Evolutionary conservation across 2,888 invertebrate species (phyloP), one percentile per base, ranked within the genome.

Genomic region (Lithophane leautieri): DNA sequence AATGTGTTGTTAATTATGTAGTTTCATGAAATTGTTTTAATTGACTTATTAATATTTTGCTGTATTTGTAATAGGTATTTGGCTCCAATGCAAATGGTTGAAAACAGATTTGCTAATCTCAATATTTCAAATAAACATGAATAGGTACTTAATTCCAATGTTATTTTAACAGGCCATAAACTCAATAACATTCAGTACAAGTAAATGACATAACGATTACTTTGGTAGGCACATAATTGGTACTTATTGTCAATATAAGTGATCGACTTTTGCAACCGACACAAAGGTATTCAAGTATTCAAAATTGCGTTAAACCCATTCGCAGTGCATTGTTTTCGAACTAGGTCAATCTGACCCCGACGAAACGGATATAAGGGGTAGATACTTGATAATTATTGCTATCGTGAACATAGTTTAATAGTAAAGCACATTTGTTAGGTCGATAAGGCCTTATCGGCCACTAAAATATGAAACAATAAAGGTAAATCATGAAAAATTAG

Each of bases 291-390:
- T 86, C 79, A 76, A 79, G 78, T 78, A 79, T 78, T 79, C 74
- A 76, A 69, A 87, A 84, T 86, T 76, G 76, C 70, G 76, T 85
- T 83, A 67, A 72, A 80, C 68, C 85, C 83, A 86, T 83, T 70
- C 73, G 63, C 74, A 66, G 25, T 74, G 71, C 75, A 85, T 88
- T 88, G 85, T 82, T 77, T 80, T 74, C 66, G 50, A 86, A 82
- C 74, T 85, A 82, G 88, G 85, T 78, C 79, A 72, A 62, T 73
- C 65, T 79, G 83, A 86, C 82, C 81, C 86, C 76, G 81, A 68
- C 70, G 34, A 86, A 75, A 73, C 86, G 87, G 88, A 86, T 86
- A 71, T 79, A 77, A 77, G 69, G 77, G 79, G 79, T 85, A 76
- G 71, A 69, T 83, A 83, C 60, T 40, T 71, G 66, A 75, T 78